Evolutionary conservation across 2,888 invertebrate species (phyloP).

Genomic region (Euspilapteryx auroguttella): DNA sequence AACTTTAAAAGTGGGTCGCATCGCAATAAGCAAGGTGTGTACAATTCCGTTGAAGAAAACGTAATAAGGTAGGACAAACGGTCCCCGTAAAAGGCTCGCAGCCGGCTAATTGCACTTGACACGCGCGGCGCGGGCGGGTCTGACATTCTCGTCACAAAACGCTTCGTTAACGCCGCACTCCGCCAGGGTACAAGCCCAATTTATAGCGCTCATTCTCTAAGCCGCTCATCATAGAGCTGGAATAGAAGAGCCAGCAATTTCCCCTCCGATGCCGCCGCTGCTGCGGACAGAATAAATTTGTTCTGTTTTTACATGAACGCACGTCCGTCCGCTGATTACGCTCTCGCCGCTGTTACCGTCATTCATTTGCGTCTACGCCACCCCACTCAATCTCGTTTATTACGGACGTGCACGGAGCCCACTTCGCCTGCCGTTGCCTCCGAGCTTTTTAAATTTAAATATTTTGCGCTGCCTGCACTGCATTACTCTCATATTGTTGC

Average conservation of each 20-base stretch:
- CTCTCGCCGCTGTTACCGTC: constrained; percentile 33
- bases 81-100: not conserved
- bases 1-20: too few species aligned
- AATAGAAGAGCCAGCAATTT: too few species aligned
- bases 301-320: constrained; percentile 40
- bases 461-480: constrained; percentile 26
- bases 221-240: too few species aligned
- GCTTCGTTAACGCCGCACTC: too few species aligned
- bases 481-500: constrained; percentile 31
- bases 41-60: too few species aligned
- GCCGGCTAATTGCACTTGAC: not conserved
- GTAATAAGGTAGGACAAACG: too few species aligned
- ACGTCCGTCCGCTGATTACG: constrained; percentile 46
- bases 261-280: too few species aligned
- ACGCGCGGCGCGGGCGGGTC: not conserved
- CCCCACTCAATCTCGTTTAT: constrained; percentile 55
- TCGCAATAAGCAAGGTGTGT: too few species aligned
- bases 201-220: too few species aligned
- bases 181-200: too few species aligned
- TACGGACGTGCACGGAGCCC: constrained; percentile 38
- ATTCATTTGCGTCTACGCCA: constrained; percentile 49
- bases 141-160: too few species aligned
- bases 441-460: constrained; percentile 41
- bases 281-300: too few species aligned
- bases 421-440: constrained; percentile 16